Percentiles rank a stretch among this genome's conserved stretches.
Conservation (phyloP, 2,888 invertebrate species). For the Thera obeliscata region DNA sequence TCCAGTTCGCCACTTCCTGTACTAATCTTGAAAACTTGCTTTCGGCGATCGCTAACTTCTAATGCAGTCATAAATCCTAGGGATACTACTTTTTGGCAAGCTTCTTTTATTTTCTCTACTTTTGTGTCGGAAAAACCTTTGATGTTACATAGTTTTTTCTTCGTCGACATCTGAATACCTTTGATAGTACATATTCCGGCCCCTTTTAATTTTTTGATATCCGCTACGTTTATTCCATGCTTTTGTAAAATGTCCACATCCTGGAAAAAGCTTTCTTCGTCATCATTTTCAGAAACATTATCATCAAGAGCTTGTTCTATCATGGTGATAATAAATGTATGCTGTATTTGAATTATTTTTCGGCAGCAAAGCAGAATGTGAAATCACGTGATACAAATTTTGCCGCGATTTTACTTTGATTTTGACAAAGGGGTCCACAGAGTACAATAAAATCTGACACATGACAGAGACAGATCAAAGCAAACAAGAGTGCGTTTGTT, state of each 20-base stretch:
- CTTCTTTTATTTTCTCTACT: constrained; percentile 92
- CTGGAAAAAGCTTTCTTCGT: constrained; percentile 89
- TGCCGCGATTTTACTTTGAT: constrained; percentile 24
- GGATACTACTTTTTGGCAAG: constrained; percentile 86
- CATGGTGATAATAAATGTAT: constrained; percentile 47
- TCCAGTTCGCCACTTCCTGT: constrained; percentile 88
- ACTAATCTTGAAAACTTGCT: constrained; percentile 88
- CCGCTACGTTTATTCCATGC: constrained; percentile 87
- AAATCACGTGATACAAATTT: not conserved
- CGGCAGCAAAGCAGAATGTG: not conserved
- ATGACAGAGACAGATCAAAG: no score
- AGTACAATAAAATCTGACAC: no score
- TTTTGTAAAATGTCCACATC: constrained; percentile 88
- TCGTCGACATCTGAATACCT: constrained; percentile 92
- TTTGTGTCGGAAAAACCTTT: constrained; percentile 91
- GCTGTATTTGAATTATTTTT: not conserved
- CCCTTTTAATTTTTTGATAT: constrained; percentile 90
- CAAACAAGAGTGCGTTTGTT: no score
- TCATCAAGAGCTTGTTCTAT: constrained; percentile 74
- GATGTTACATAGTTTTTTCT: constrained; percentile 88
- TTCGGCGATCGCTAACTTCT: constrained; percentile 89
- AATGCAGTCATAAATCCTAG: constrained; percentile 89
- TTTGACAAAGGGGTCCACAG: not conserved
- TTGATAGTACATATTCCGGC: constrained; percentile 92
- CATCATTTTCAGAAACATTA: constrained; percentile 81